Percentiles rank a stretch among this genome's conserved stretches.
Conservation (phyloP, 2,797 vertebrate genomes). For the Phalloptychus januarius region DNA sequence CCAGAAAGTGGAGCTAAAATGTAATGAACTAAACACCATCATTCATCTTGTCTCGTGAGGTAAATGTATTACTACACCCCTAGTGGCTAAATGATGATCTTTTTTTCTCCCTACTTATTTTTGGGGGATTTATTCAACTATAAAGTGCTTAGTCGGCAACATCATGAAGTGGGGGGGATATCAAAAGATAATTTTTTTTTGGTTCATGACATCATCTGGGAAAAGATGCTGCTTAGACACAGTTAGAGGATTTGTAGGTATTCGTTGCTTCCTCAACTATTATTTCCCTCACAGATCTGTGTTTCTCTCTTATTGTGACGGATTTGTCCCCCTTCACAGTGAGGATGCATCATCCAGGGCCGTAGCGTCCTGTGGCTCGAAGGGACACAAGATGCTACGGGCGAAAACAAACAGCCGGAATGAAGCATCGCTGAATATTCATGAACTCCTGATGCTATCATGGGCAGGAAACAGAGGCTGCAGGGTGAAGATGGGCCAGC, state of each 20-base stretch:
- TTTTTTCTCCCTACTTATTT: neutral
- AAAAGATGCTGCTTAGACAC: neutral
- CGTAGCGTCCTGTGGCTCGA: neutral
- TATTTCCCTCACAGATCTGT: slow-evolving; percentile 32
- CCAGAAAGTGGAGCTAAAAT: neutral
- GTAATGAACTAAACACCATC: neutral
- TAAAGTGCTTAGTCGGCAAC: neutral
- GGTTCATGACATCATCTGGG: neutral
- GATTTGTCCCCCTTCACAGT: slow-evolving; percentile 19
- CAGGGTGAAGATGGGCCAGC: slow-evolving; percentile 8
- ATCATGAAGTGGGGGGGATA: neutral
- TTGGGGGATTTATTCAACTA: neutral
- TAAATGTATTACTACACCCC: neutral
- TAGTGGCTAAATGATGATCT: neutral
- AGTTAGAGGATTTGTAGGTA: slow-evolving; percentile 28
- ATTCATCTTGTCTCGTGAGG: neutral
- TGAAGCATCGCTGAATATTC: slow-evolving; percentile 21
- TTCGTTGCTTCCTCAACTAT: slow-evolving; percentile 37
- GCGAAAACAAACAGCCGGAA: slow-evolving; percentile 26
- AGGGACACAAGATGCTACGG: slow-evolving; percentile 3
- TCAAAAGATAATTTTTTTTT: neutral
- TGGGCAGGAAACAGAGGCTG: slow-evolving; percentile 11
- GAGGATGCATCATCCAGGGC: slow-evolving; percentile 16
- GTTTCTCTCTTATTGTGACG: slow-evolving; percentile 22
- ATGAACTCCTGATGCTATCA: slow-evolving; percentile 13